Percentiles rank a stretch among this genome's conserved stretches.
Evolutionary conservation across 2,888 invertebrate species (phyloP).

Genomic region (Zhuqinia jingwanae): DNA sequence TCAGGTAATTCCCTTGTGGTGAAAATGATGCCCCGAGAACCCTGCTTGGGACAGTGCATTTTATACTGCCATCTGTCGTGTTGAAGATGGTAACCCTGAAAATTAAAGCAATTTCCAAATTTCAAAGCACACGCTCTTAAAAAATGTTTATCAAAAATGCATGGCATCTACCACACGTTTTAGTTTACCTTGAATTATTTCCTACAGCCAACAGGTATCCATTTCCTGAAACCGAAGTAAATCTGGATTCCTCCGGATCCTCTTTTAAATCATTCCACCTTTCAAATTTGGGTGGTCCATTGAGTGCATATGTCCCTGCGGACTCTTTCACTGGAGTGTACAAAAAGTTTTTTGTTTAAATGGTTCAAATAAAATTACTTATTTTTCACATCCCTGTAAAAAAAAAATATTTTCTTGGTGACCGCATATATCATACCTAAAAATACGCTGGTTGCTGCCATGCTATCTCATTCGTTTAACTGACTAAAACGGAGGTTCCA

Average conservation of each 20-base stretch:
- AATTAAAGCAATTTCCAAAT: too few relatives aligned
- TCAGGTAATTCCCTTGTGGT: slow-evolving; percentile 75
- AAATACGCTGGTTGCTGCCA: slow-evolving; percentile 73
- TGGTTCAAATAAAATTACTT: too few relatives aligned
- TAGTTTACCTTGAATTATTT: slow-evolving; percentile 71
- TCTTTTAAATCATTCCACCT: slow-evolving; percentile 73
- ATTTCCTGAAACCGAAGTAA: slow-evolving; percentile 73
- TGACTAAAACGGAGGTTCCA: not conserved
- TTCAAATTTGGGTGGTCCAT: slow-evolving; percentile 74
- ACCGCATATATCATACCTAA: slow-evolving; percentile 65
- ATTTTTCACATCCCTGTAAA: not conserved
- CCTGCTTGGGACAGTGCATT: slow-evolving; percentile 67
- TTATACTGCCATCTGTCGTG: slow-evolving; percentile 71
- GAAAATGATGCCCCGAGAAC: slow-evolving; percentile 75
- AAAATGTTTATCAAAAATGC: too few relatives aligned
- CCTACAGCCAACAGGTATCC: slow-evolving; percentile 76
- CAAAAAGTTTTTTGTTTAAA: too few relatives aligned
- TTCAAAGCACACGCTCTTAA: not conserved
- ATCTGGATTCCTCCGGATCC: slow-evolving; percentile 75
- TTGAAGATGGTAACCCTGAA: slow-evolving; percentile 76
- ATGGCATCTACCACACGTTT: not conserved
- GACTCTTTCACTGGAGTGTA: slow-evolving; percentile 77
- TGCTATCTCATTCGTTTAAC: not conserved
- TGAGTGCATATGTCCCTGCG: slow-evolving; percentile 75
- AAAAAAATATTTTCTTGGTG: too few relatives aligned